Evolutionary conservation across 2,888 invertebrate species (phyloP), one percentile per base, ranked within the genome.

Genomic region (Eupithecia exiguata): DNA sequence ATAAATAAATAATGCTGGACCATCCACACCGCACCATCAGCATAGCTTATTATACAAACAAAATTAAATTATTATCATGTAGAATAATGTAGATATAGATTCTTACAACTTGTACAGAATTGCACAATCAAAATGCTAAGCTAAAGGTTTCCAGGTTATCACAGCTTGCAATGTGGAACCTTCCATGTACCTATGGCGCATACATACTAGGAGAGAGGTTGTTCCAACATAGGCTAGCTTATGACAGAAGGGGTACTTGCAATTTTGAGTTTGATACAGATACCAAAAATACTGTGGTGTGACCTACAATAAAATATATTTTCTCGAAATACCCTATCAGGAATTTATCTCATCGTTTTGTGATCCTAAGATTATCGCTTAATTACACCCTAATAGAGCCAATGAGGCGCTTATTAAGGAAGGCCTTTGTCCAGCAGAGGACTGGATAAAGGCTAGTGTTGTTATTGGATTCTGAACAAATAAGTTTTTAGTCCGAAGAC

Each of bases 71-170:
- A 6, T 18, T 46, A 53, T 53, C 10, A 4, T 21, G 0, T 53
- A 21, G n/a, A 49, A n/a, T 53, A 53, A 12, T 53, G 21, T 58
- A 21, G 9, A 21, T n/a, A 21, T 49, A 53, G 35, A 68, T 21
- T 62, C 61, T 1, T 66, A 67, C 72, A 49, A 46, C 43, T 35
- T 38, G 30, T 18, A 38, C 38, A 46, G 58, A 53, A 70, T 75
- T 72, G 46, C 63, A 63, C 70, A 75, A 75, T 75, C 70, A 58
- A 72, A 76, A 78, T 77, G 75, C 66, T 77, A 77, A 68, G 71
- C 63, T 46, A 70, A 77, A 78, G 77, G 78, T 78, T 74, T 75
- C 30, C 67, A 72, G 76, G 58, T 58, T 58, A 58, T 58, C 58
- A 58, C 58, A 5, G 58, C 58, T 58, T 14, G 58, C 25, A 25